Conservation (phyloP, 2,797 vertebrate genomes). For the Sebastolobus alascanus region DNA sequence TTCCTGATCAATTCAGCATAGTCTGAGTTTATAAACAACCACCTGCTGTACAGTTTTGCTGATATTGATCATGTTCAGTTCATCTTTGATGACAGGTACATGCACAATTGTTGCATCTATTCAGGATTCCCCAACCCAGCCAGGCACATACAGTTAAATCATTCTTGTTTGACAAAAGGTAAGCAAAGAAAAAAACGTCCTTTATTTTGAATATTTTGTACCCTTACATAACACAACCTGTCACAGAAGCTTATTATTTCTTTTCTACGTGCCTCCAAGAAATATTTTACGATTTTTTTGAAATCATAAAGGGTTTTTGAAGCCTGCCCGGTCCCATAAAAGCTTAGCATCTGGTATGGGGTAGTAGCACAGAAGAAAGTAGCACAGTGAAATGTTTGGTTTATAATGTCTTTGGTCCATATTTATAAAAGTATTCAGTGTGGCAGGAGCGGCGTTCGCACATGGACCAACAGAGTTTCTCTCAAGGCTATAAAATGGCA, state of each 20-base stretch:
- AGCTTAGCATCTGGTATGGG: conserved; percentile 48
- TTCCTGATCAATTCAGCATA: not conserved
- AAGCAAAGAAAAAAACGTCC: not conserved
- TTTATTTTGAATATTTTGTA: conserved; percentile 7
- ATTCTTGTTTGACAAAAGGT: not conserved
- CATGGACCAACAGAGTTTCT: not conserved
- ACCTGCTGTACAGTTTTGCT: conserved; percentile 8
- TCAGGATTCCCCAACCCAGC: not conserved
- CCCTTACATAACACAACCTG: conserved; percentile 16
- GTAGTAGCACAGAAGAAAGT: conserved; percentile 15
- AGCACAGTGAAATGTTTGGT: conserved; percentile 39
- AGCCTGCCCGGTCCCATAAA: conserved; percentile 44
- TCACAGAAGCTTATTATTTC: conserved; percentile 38
- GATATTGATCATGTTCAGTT: not conserved
- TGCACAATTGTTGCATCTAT: not conserved
- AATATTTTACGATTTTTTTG: conserved; percentile 48
- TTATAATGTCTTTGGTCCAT: conserved; percentile 32
- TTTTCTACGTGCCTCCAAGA: conserved; percentile 44
- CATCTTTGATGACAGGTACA: not conserved
- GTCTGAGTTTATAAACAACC: not conserved
- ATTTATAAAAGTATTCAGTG: conserved; percentile 17
- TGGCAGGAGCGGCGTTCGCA: not conserved
- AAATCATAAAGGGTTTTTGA: conserved; percentile 54
- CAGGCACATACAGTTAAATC: not conserved
- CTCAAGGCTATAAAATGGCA: not conserved